Evolutionary conservation across 2,888 invertebrate genomes (phyloP).

Genomic region (Tetrapedia diversipes): DNA sequence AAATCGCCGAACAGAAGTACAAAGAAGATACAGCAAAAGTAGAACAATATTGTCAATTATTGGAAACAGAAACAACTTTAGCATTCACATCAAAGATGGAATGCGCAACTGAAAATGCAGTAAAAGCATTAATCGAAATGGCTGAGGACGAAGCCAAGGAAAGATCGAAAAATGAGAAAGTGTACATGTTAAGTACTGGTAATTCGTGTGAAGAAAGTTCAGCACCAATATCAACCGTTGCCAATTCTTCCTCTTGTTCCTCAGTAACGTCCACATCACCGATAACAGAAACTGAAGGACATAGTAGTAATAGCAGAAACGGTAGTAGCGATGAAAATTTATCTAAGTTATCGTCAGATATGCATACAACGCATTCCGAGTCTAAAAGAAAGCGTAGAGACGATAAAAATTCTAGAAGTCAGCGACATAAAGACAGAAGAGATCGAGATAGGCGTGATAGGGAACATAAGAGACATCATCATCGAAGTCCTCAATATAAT

Average conservation of each 20-base stretch:
- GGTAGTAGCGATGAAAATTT: conserved; percentile 72
- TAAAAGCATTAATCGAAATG: conserved; percentile 81
- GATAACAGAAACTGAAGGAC: conserved; percentile 58
- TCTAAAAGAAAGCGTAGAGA: conserved; percentile 65
- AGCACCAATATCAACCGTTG: conserved; percentile 25
- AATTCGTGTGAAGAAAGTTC: conserved; percentile 43
- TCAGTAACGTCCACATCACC: conserved; percentile 59
- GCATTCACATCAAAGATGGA: conserved; percentile 79
- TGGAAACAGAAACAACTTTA: conserved; percentile 75
- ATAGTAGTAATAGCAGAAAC: conserved; percentile 51
- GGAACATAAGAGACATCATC: conserved; percentile 71
- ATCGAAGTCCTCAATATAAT: conserved; percentile 61
- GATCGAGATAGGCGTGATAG: conserved; percentile 70
- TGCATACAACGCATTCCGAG: conserved; percentile 44
- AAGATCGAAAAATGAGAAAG: conserved; percentile 65
- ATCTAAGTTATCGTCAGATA: conserved; percentile 58
- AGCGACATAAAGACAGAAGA: conserved; percentile 72
- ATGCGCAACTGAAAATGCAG: conserved; percentile 80
- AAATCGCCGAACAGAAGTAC: conserved; percentile 73
- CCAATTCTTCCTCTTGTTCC: conserved; percentile 56
- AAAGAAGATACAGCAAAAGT: conserved; percentile 69
- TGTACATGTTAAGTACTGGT: conserved; percentile 18
- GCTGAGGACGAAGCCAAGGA: conserved; percentile 81
- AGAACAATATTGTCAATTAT: conserved; percentile 72
- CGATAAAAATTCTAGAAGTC: conserved; percentile 63